Evolutionary conservation across 2,113 vertebrate genomes (phyloP), one percentile per base, ranked within the genome.

Genomic region (Brachionichthys hirsutus): DNA sequence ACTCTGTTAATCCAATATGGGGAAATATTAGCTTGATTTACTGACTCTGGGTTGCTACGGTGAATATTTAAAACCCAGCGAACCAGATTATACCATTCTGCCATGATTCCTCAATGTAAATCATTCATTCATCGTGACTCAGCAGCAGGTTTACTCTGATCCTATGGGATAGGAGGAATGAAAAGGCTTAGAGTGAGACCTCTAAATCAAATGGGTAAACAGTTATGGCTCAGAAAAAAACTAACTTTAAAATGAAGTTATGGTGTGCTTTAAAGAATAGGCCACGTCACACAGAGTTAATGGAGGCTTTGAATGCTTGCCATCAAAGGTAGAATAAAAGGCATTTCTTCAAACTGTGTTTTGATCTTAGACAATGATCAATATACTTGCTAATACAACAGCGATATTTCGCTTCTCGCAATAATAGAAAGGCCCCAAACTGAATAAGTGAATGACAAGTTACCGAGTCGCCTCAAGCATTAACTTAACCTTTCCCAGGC

Each of bases 121-220:
- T 30, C 24, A 30, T 30, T 30, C 24, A 47, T 19, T 68, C 48
- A 12, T 18, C 49, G 47, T 49, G 74, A 71, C 57, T 57, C 43
- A 48, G 53, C 57, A 67, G 57, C 56, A 44, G 42, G 15, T 63
- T 63, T 42, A 17, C 16, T 17, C 24, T 70, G 53, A 45, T 61
- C 62, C 30, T 52, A 12, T 13, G 9, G 41, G 17, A 47, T 12
- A 14, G 3, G 2, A 19, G 44, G 9, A 14, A 1, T 11, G 12
- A 44, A 59, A 14, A n/a, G 18, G 46, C 34, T 17, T 15, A 3
- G 14, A 17, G 42, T 52, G n/a, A 48, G 52, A 19, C 35, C n/a
- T 41, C 35, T 17, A 42, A 64, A 44, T 22, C 22, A 34, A 38
- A 50, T 19, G n/a, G 20, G 50, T 24, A 36, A n/a, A 52, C 3